Evolutionary conservation across 2,113 vertebrate genomes (phyloP).

Genomic region (Tachuris rubrigastra): DNA sequence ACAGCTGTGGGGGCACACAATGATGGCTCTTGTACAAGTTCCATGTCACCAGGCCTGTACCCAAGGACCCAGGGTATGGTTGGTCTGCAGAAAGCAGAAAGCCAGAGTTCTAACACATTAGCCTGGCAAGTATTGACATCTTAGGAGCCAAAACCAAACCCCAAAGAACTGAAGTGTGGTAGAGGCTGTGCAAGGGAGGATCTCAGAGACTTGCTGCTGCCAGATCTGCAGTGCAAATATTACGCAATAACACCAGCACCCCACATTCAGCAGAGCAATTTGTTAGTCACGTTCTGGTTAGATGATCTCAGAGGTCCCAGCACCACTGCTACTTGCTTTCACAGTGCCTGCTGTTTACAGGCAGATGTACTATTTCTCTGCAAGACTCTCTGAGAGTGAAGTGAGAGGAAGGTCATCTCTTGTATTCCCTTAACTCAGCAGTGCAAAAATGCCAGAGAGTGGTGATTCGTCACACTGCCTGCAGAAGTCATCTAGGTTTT

Average conservation of each 20-base stretch:
- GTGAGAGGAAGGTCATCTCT: not conserved
- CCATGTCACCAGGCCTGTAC: rapidly evolving
- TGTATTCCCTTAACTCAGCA: not conserved
- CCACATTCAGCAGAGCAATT: not conserved
- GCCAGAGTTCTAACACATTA: not conserved
- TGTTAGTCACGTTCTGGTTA: not conserved
- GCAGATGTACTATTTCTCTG: not conserved
- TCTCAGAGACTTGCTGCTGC: not conserved
- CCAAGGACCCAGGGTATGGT: not conserved
- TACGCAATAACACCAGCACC: not conserved
- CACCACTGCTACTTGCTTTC: not conserved
- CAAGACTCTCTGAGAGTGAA: not conserved
- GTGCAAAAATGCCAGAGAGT: not conserved
- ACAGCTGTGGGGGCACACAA: rapidly evolving
- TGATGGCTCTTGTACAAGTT: rapidly evolving
- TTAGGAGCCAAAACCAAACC: not conserved
- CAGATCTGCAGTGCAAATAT: not conserved
- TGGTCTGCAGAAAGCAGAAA: not conserved
- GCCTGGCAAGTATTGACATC: not conserved
- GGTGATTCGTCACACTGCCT: not conserved
- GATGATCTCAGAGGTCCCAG: not conserved
- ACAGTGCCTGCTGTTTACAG: not conserved
- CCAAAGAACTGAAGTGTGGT: not conserved
- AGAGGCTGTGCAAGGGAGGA: not conserved
- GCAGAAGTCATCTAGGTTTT: not conserved